Evolutionary conservation across 2,888 invertebrate species (phyloP), one percentile per base, ranked within the genome.

Genomic region (Spicauda simplicius): DNA sequence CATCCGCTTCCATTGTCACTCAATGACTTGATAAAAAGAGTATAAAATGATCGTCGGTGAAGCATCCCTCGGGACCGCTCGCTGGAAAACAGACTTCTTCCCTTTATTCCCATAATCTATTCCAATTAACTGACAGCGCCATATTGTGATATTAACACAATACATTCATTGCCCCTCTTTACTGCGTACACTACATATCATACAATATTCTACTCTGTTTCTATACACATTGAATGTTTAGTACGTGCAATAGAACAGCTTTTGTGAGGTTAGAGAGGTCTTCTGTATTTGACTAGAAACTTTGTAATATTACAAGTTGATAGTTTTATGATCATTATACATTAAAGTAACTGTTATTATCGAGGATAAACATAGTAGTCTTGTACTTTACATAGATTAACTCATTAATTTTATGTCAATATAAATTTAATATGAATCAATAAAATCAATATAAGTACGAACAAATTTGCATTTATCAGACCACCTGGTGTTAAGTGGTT

Each of bases 71-170:
- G 86, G 85, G 90, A 84, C 80, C 82, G 83, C 84, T 86, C 84
- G 74, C 73, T 78, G 77, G 78, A 82, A 82, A 78, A 80, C 80
- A 77, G 76, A 77, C 82, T 83, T 82, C 82, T 83, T 86, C 88
- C 88, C 85, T 88, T 88, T 80, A 88, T 91, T 93, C 93, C 92
- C 92, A 93, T 92, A 91, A 93, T 93, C 93, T 93, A 93, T 93
- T 92, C 92, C 92, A 93, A 93, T 93, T 92, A 93, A 93, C 90
- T 93, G 93, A 93, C 93, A 93, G 91, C 25, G 82, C 86, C 93
- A 91, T 93, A 92, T 92, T 91, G 92, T 92, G 84, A 87, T 90
- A 91, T 86, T 90, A 93, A 90, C 89, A 93, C 92, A 92, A 92
- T 90, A 80, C 85, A 79, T 78, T 82, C 78, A 71, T 78, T 77